phyloP scores from a whole-genome alignment of 2,888 invertebrate species.

The Acrobasis consociella region DNA sequence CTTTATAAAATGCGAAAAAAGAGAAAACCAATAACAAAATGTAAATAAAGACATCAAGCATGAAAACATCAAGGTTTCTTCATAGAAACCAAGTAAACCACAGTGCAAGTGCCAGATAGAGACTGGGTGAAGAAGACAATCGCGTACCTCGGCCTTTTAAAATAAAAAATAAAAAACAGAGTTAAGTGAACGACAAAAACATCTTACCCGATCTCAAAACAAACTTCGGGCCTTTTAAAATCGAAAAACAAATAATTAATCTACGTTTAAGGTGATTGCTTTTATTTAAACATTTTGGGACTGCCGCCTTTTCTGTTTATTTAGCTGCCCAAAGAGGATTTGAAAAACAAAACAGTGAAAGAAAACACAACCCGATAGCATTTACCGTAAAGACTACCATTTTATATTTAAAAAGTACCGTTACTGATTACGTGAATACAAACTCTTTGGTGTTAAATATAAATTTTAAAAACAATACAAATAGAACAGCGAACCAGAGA shows the following conservation, averaged over 20 bases:
- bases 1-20: conserved; percentile 74
- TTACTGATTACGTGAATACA: not conserved
- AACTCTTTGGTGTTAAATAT: not conserved
- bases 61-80: conserved; percentile 36
- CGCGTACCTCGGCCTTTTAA: conserved; percentile 34
- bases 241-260: conserved; percentile 72
- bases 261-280: conserved; percentile 64
- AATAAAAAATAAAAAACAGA: conserved; percentile 35
- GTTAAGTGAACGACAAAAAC: conserved; percentile 41
- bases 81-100: conserved; percentile 36
- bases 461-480: not conserved
- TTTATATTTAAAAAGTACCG: conserved; percentile 21
- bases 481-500: not conserved
- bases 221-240: conserved; percentile 57
- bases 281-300: conserved; percentile 73
- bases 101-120: conserved; percentile 52
- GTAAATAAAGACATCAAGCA: conserved; percentile 30
- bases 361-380: conserved; percentile 45
- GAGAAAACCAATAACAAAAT: conserved; percentile 62
- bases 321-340: conserved; percentile 55
- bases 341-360: conserved; percentile 55
- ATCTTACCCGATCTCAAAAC: conserved; percentile 47
- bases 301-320: conserved; percentile 67
- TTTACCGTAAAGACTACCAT: conserved; percentile 46
- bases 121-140: conserved; percentile 55